A percentile compares a stretch with the other conserved stretches of the same genome.
These are phyloP conservation scores for Coptodon bakossiorum DNA, from an alignment of 2,113 vertebrate genomes.

Conservation along the genomic window DNA sequence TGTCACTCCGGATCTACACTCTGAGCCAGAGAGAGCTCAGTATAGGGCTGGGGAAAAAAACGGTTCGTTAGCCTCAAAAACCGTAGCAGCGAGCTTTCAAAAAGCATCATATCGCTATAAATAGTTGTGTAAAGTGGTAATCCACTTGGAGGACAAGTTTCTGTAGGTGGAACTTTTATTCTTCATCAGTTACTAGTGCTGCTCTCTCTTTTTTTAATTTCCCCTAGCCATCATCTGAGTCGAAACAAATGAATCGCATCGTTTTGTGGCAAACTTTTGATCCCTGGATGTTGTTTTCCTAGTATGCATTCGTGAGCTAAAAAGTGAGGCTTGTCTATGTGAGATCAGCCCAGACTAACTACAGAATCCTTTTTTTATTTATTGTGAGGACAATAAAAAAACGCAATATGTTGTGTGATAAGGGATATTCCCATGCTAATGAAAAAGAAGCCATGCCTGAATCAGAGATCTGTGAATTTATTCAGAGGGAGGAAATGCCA, in stretches of 20 bases:
- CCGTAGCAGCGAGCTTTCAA: neutral
- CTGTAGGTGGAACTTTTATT: neutral
- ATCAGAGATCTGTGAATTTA: neutral
- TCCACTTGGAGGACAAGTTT: neutral
- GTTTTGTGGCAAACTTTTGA: neutral
- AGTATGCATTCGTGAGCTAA: neutral
- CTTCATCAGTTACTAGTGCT: neutral
- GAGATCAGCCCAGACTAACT: neutral
- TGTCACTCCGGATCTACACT: conserved; percentile 13
- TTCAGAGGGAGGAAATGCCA: conserved; percentile 12
- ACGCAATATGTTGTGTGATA: neutral
- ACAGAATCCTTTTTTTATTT: neutral
- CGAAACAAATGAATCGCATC: neutral
- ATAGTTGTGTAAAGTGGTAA: neutral
- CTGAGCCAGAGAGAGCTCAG: neutral
- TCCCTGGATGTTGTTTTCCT: neutral
- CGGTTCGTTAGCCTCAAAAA: neutral
- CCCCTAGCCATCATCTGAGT: neutral
- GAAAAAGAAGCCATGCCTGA: neutral
- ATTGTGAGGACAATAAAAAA: neutral
- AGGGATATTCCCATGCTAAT: neutral
- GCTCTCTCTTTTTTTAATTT: neutral
- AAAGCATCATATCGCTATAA: neutral
- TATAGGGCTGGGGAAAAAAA: neutral
- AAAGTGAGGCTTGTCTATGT: neutral